Percentiles rank a stretch among this genome's conserved stretches.
phyloP scores from a whole-genome alignment of 37 sponge, comb jelly and placozoan genomes.

The Spongilla lacustris region DNA sequence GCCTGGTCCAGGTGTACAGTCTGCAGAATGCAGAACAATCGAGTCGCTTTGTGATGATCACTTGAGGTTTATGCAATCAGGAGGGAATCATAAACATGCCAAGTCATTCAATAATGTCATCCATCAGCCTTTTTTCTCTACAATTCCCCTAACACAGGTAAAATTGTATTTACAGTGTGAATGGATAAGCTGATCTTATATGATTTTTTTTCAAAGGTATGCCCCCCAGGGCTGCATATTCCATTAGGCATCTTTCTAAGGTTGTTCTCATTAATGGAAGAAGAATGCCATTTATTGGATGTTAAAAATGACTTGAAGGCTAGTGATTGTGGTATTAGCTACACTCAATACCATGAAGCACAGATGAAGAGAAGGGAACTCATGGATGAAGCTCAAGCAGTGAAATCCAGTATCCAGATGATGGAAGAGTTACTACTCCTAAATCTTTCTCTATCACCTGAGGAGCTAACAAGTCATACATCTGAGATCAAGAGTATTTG shows the following conservation, averaged over 20 bases:
- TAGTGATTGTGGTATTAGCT: background rate
- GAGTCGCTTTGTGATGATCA: background rate
- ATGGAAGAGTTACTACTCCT: too few species aligned
- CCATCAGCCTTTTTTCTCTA: background rate
- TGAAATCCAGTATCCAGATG: too few species aligned
- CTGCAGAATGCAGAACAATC: background rate
- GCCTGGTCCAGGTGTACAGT: background rate
- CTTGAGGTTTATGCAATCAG: background rate
- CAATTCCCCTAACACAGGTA: constrained; percentile 25
- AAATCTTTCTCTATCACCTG: too few species aligned
- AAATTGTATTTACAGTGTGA: background rate
- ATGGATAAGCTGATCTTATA: background rate
- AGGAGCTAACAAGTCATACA: too few species aligned
- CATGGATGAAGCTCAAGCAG: background rate
- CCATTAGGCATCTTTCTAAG: constrained; percentile 43
- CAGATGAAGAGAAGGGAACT: background rate
- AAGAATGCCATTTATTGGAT: constrained; percentile 36
- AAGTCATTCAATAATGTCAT: constrained; percentile 50
- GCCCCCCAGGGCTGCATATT: constrained; percentile 55
- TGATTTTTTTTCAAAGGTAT: constrained; percentile 12
- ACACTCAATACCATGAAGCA: background rate
- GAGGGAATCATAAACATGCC: constrained; percentile 19
- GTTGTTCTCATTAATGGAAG: constrained; percentile 32
- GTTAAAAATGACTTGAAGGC: background rate
- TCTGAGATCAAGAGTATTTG: too few species aligned